Evolutionary conservation across 1,140 invertebrate species (phyloP).

Genomic region (Pseudomyrmex gracilis): DNA sequence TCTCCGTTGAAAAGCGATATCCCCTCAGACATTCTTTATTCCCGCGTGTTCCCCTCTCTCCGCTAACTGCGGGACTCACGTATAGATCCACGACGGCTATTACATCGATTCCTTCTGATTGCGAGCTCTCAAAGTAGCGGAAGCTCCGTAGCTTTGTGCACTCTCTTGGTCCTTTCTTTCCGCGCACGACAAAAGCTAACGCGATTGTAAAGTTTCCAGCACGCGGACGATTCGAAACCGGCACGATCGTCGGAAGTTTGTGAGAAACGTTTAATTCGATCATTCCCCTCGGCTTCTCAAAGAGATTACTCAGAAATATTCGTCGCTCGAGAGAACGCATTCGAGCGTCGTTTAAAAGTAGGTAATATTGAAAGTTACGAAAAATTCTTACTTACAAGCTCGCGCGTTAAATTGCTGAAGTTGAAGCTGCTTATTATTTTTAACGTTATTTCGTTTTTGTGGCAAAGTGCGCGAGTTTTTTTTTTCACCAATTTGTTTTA

Average conservation of each 20-base stretch:
- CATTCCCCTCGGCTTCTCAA: constrained; percentile 28
- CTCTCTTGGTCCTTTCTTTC: constrained; percentile 38
- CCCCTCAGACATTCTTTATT: constrained; percentile 8
- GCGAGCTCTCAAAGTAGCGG: constrained; percentile 44
- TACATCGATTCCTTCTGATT: constrained; percentile 58
- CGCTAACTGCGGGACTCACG: constrained; percentile 23
- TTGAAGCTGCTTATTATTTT: neutral
- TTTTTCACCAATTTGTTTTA: too few relatives aligned
- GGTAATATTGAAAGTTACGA: constrained; percentile 1
- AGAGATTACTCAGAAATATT: constrained; percentile 48
- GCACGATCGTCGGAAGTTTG: constrained; percentile 35
- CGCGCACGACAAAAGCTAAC: constrained; percentile 55
- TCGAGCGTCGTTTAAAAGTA: constrained; percentile 11
- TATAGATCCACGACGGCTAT: constrained; percentile 40
- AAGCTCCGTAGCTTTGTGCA: constrained; percentile 39
- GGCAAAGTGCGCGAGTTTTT: too few relatives aligned
- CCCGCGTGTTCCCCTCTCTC: neutral
- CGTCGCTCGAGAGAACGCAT: neutral
- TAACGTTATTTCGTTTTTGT: neutral
- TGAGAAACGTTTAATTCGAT: constrained; percentile 60
- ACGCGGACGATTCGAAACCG: constrained; percentile 25
- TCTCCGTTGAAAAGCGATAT: constrained; percentile 35
- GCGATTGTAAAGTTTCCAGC: constrained; percentile 48
- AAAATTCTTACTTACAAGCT: neutral
- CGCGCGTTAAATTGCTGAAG: neutral